Evolutionary conservation across 2,113 vertebrate genomes (phyloP).

Genomic region (Salvator merianae): DNA sequence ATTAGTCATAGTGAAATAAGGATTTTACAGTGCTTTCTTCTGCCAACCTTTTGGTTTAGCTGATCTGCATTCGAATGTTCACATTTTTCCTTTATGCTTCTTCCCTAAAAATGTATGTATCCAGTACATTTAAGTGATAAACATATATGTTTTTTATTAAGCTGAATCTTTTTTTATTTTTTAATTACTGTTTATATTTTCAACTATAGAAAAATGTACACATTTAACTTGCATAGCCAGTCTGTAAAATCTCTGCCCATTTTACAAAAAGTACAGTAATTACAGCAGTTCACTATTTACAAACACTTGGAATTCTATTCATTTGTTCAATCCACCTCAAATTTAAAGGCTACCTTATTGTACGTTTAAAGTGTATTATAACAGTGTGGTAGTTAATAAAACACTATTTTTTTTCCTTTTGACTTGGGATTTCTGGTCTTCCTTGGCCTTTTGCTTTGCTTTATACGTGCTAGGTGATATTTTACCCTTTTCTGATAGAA

Average conservation of each 20-base stretch:
- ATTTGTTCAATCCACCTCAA: constrained; percentile 82
- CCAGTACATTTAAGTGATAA: constrained; percentile 86
- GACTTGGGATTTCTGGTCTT: constrained; percentile 76
- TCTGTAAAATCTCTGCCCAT: constrained; percentile 83
- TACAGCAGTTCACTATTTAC: constrained; percentile 83
- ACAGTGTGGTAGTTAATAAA: constrained; percentile 87
- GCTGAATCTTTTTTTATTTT: constrained; percentile 87
- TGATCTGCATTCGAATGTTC: constrained; percentile 85
- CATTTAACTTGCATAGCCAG: constrained; percentile 84
- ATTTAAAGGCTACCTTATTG: constrained; percentile 86
- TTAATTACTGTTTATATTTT: constrained; percentile 90
- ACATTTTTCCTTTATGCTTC: constrained; percentile 82
- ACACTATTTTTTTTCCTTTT: constrained; percentile 89
- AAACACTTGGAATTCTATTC: constrained; percentile 82
- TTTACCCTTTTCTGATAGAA: background rate
- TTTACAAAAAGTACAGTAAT: constrained; percentile 81
- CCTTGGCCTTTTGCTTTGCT: constrained; percentile 48
- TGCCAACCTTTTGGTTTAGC: constrained; percentile 79
- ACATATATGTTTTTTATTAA: constrained; percentile 86
- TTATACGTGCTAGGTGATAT: constrained; percentile 38
- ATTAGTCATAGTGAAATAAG: constrained; percentile 82
- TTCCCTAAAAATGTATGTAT: constrained; percentile 88
- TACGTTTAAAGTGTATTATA: constrained; percentile 88
- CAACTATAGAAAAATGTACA: constrained; percentile 85
- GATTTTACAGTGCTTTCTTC: constrained; percentile 78